Evolutionary conservation across 2,113 vertebrate species (phyloP), one percentile per base, ranked within the genome.

Genomic region (Atlantisia rogersi): DNA sequence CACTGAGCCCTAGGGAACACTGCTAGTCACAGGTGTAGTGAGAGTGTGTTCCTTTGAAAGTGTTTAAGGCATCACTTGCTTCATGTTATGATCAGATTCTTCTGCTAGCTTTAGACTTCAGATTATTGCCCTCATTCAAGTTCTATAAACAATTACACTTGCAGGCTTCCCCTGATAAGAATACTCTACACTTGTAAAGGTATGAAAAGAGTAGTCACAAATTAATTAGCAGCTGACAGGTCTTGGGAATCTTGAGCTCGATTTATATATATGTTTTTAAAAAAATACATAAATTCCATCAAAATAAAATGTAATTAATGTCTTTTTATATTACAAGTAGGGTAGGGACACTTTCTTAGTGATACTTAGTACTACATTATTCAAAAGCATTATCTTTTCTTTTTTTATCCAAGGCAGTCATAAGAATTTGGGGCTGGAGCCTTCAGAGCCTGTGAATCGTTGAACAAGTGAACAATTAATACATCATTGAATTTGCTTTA

Each of bases 381-480:
- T 93, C 53, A 84, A 74, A 92, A 68, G 76, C 20, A 63, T 85
- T 87, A 28, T 50, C 11, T 28, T 64, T 59, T 5, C 15, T 62
- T 40, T 44, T 44, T 87, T 82, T 83, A 39, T 93, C 14, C 35
- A 35, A 91, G 26, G 11, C 4, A 1, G 7, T 83, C 55, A 73
- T 75, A 60, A 89, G 53, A 89, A 83, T 80, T 56, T 84, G 39
- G 39, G 89, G 22, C 35, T 65, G 21, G 50, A 75, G 24, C 56
- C 35, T 70, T 75, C 26, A 26, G 26, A 77, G 56, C 59, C 68
- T 86, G 42, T 85, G 67, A 71, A 69, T 78, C 1, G 0, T 44
- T 92, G 59, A 81, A 86, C 37, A 90, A 86, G 37, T 68, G 31
- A 95, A 80, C 42, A 94, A 81, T 86, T 90, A 96, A 78, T 87